Evolutionary conservation across 2,113 vertebrate genomes (phyloP).

Genomic region (Boleophthalmus pectinirostris): DNA sequence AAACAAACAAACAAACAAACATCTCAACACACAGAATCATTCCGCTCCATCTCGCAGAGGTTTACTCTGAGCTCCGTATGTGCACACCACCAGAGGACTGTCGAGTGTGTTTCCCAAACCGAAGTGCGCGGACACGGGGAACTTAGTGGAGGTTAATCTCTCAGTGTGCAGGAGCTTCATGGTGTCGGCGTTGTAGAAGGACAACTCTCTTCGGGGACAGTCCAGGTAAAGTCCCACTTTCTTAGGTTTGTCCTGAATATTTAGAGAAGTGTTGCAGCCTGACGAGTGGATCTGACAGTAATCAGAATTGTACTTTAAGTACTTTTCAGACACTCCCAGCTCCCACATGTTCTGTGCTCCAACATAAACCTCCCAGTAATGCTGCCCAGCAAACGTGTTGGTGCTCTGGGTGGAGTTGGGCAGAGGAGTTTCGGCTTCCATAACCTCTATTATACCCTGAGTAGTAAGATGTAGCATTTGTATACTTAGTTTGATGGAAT

Average conservation of each 20-base stretch:
- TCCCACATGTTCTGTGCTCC: not conserved
- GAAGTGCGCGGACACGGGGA: constrained; percentile 28
- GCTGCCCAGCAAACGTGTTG: not conserved
- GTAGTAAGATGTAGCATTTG: too few relatives aligned
- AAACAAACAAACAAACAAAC: too few relatives aligned
- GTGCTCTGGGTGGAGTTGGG: not conserved
- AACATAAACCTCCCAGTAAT: constrained; percentile 9
- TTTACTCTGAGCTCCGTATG: too few relatives aligned
- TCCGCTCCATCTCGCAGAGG: too few relatives aligned
- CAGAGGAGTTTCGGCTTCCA: too few relatives aligned
- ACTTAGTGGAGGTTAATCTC: not conserved
- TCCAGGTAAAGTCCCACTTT: constrained; percentile 57
- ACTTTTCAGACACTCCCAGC: not conserved
- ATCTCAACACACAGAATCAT: too few relatives aligned
- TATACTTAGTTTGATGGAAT: not conserved
- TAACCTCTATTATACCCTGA: too few relatives aligned
- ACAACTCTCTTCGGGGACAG: constrained; percentile 30
- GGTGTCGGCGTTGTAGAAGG: constrained; percentile 58
- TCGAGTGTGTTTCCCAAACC: not conserved
- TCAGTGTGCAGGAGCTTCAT: constrained; percentile 39
- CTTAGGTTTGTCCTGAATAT: constrained; percentile 1
- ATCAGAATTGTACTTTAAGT: not conserved
- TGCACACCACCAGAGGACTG: too few relatives aligned
- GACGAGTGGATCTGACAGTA: not conserved
- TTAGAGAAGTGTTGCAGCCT: not conserved